These are phyloP conservation scores for Myoxocephalus aenaeus DNA, from an alignment of 2,797 vertebrate genomes.

Conservation along the genomic window DNA sequence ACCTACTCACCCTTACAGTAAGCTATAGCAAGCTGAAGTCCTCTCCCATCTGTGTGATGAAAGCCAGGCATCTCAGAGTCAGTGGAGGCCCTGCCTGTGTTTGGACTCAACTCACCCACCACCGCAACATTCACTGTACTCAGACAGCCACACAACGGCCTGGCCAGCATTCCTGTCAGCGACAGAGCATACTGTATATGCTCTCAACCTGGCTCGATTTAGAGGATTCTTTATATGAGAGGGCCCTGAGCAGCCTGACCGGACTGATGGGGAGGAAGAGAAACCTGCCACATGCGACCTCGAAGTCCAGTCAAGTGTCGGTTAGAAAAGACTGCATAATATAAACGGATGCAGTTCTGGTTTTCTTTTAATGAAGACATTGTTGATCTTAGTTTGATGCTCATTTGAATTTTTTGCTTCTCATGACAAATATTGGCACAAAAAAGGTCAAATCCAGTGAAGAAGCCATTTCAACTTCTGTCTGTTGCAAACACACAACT, in stretches of 20 bases:
- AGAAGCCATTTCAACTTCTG: slow-evolving; percentile 28
- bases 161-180: slow-evolving; percentile 55
- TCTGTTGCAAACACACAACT: slow-evolving; percentile 39
- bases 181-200: slow-evolving; percentile 43
- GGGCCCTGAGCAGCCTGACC: slow-evolving; percentile 7
- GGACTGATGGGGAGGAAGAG: slow-evolving; percentile 19
- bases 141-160: slow-evolving; percentile 60
- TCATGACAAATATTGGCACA: slow-evolving; percentile 12
- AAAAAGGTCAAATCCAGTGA: slow-evolving; percentile 9
- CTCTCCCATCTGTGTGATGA: slow-evolving; percentile 63
- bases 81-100: slow-evolving; percentile 70
- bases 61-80: slow-evolving; percentile 70
- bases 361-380: slow-evolving; percentile 14
- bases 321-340: neutral
- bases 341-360: neutral
- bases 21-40: slow-evolving; percentile 36
- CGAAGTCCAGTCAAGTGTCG: neutral
- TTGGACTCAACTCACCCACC: slow-evolving; percentile 73
- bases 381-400: neutral
- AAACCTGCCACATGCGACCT: slow-evolving; percentile 1
- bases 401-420: neutral
- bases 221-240: slow-evolving; percentile 46
- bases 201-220: slow-evolving; percentile 55
- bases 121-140: slow-evolving; percentile 54
- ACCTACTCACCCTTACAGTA: slow-evolving; percentile 34